Percentiles rank a stretch among this genome's conserved stretches.
These are phyloP conservation scores for Burhinus oedicnemus DNA, from an alignment of 2,113 vertebrate species.

Conservation along the genomic window DNA sequence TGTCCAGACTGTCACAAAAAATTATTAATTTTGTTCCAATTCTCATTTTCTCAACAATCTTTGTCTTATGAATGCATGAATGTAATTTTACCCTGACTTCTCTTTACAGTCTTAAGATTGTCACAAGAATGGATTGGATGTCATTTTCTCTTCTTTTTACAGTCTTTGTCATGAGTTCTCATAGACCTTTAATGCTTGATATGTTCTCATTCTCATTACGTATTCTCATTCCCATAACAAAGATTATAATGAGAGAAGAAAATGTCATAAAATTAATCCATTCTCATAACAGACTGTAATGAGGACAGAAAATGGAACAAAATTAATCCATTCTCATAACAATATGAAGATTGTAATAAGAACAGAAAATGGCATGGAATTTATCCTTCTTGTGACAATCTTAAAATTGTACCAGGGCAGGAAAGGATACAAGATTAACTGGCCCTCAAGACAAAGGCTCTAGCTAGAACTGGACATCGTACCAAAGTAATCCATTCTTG, in stretches of 20 bases:
- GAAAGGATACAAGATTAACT: slow-evolving; percentile 70
- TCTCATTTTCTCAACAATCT: slow-evolving; percentile 61
- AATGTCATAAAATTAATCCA: slow-evolving; percentile 82
- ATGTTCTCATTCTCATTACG: slow-evolving; percentile 72
- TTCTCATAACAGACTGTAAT: slow-evolving; percentile 76
- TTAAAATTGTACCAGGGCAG: slow-evolving; percentile 64
- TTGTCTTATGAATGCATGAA: slow-evolving; percentile 59
- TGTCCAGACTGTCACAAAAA: slow-evolving; percentile 23
- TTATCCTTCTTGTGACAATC: slow-evolving; percentile 76
- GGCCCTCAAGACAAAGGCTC: slow-evolving; percentile 51
- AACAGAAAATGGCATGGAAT: slow-evolving; percentile 76
- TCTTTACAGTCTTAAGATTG: slow-evolving; percentile 60
- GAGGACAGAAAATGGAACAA: slow-evolving; percentile 77
- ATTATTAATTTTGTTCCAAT: slow-evolving; percentile 43
- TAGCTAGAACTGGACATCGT: slow-evolving; percentile 38
- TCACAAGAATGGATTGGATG: slow-evolving; percentile 63
- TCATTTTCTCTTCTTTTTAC: slow-evolving; percentile 65
- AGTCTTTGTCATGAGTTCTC: slow-evolving; percentile 68
- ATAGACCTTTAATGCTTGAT: slow-evolving; percentile 72
- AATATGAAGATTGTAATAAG: slow-evolving; percentile 77
- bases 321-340: slow-evolving; percentile 77
- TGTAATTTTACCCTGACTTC: slow-evolving; percentile 59
- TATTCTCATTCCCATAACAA: slow-evolving; percentile 78
- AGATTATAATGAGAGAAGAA: slow-evolving; percentile 80
- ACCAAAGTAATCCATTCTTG: slow-evolving; percentile 25